Base-by-base conservation (phyloP, 2,113 vertebrate species). In the Dermatemys mawii region DNA sequence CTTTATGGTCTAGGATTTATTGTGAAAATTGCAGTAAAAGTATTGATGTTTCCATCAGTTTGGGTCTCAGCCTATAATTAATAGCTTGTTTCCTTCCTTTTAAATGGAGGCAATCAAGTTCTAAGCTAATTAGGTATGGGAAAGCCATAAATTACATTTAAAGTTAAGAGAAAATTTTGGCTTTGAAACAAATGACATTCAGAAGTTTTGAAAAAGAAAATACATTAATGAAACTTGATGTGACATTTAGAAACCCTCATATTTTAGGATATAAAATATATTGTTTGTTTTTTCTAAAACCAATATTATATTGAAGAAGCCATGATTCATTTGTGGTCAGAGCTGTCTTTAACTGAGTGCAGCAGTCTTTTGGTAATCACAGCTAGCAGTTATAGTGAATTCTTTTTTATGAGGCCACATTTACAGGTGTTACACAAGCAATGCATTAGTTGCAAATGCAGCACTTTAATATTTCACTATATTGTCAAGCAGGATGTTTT, bases 1-100 rank as follows among this genome's bases (percentile, higher is more conserved):
- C 86, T 98, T 98, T 96, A 96, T 96, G 94, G 92, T 85, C 92
- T 53, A 67, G 92, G 95, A 97, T 98, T 98, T 97, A 97, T 97
- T 95, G 96, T 97, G 92, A 97, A 97, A 98, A 98, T 94, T 79
- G 50, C 94, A 92, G 94, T 97, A 93, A 94, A 96, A 95, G 70
- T 98, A 98, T 98, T 98, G 98, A 99, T 97, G 96, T 97, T 98
- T 51, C 91, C 93, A 97, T 98, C 94, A 95, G 63, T 97, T 96
- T 79, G 46, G 67, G 86, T 96, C 96, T 96, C 87, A 88, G 57
- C 44, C 95, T 96, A 94, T 98, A 98, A 98, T 97, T 97, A 97
- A 96, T 96, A 96, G 76, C 76, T 96, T 97, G 96, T 97, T 97
- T 98, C 96, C 90, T 96, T 96, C 90, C 88, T 84, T 97, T 97